Percentiles rank a stretch among this genome's conserved stretches.
Evolutionary conservation across 2,888 invertebrate species (phyloP).

Genomic region (Agonopterix subpropinquella): DNA sequence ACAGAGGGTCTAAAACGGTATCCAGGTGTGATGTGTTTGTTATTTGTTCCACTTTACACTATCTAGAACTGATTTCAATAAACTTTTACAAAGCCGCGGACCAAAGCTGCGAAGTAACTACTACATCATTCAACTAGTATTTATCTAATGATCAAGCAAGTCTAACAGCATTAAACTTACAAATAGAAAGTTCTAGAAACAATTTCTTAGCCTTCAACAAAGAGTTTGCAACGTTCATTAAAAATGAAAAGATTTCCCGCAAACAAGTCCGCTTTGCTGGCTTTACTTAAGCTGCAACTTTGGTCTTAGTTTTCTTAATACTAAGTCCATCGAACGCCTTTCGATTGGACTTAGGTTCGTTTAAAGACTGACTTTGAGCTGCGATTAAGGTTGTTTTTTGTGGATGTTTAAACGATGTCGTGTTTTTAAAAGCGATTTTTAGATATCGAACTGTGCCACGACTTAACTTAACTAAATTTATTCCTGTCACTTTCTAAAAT

Average conservation of each 20-base stretch:
- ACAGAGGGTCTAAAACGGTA: no score
- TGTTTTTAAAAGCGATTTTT: no score
- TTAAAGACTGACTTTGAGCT: background rate
- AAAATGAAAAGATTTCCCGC: conserved; percentile 11
- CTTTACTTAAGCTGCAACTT: conserved; percentile 6
- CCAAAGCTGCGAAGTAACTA: no score
- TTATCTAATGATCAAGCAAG: background rate
- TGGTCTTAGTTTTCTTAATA: conserved; percentile 3
- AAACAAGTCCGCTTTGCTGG: conserved; percentile 7
- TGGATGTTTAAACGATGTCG: no score
- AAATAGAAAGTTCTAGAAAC: background rate
- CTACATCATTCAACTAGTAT: background rate
- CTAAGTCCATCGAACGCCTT: conserved; percentile 2
- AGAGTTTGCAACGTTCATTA: conserved; percentile 6
- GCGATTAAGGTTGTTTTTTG: no score
- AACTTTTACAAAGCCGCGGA: no score
- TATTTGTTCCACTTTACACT: no score
- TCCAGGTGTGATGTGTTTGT: no score
- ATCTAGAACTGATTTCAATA: no score
- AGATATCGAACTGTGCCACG: no score
- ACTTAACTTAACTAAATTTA: no score
- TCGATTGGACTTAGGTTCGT: background rate
- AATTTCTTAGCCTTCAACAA: conserved; percentile 12
- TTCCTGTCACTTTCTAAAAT: no score
- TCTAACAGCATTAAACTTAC: background rate